Evolutionary conservation across 2,797 vertebrate species (phyloP).

Genomic region (Adrianichthys oophorus): DNA sequence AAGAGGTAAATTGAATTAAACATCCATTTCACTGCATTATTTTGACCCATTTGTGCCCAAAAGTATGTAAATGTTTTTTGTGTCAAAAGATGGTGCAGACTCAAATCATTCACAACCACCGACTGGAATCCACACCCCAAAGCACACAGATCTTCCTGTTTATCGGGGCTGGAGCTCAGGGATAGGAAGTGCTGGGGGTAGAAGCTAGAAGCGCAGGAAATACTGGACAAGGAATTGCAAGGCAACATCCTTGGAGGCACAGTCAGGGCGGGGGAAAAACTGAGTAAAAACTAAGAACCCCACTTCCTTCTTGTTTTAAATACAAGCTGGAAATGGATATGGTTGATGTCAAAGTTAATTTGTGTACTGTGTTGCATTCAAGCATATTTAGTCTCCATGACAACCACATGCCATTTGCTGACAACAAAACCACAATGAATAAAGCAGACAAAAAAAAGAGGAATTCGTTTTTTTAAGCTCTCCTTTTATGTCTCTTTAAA

Average conservation of each 20-base stretch:
- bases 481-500: not conserved
- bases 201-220: conserved; percentile 68
- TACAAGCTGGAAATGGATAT: conserved; percentile 16
- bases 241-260: conserved; percentile 72
- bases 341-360: conserved; percentile 3
- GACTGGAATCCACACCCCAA: too few species aligned
- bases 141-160: conserved; percentile 67
- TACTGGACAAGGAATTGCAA: conserved; percentile 56
- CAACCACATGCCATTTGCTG: conserved; percentile 3
- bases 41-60: too few species aligned
- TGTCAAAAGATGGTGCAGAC: too few species aligned
- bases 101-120: not conserved
- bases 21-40: too few species aligned
- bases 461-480: conserved; percentile 2
- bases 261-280: conserved; percentile 1
- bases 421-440: not conserved
- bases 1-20: too few species aligned
- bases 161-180: conserved; percentile 60
- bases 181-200: conserved; percentile 75
- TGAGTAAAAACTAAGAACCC: conserved; percentile 15
- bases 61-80: too few species aligned
- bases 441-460: conserved; percentile 7
- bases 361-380: conserved; percentile 4
- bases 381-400: conserved; percentile 15
- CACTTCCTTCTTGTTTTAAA: conserved; percentile 37